Evolutionary conservation across 1,140 invertebrate species (phyloP).

Genomic region (Calephelis nemesis): DNA sequence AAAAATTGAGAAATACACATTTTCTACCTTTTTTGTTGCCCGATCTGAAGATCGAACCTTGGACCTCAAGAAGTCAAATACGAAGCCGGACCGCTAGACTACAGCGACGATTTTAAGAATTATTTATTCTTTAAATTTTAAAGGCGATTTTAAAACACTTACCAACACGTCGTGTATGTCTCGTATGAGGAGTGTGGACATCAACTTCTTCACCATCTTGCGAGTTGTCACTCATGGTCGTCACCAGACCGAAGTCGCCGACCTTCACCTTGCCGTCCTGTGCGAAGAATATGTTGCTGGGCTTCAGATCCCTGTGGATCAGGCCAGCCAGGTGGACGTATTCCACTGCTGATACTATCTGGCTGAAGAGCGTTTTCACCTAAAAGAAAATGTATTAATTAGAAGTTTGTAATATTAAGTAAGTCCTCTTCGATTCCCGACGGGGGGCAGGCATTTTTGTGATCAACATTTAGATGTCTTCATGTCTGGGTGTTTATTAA

Average conservation of each 20-base stretch:
- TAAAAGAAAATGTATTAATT: slow-evolving; percentile 33
- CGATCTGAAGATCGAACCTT: too few relatives aligned
- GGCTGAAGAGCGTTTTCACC: slow-evolving; percentile 90
- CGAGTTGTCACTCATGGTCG: slow-evolving; percentile 86
- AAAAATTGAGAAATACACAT: too few relatives aligned
- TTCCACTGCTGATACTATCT: slow-evolving; percentile 96
- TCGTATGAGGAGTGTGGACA: slow-evolving; percentile 40
- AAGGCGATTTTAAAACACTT: slow-evolving; percentile 31
- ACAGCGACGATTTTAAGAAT: too few relatives aligned
- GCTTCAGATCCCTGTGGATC: slow-evolving; percentile 97
- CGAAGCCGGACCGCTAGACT: too few relatives aligned
- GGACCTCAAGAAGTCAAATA: too few relatives aligned
- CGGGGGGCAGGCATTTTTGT: too few relatives aligned
- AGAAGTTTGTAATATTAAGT: not conserved
- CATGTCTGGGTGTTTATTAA: too few relatives aligned
- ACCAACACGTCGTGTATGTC: slow-evolving; percentile 81
- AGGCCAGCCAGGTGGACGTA: slow-evolving; percentile 95
- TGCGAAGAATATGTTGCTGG: slow-evolving; percentile 98
- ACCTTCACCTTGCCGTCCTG: slow-evolving; percentile 94
- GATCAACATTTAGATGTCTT: too few relatives aligned
- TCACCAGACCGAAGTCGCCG: slow-evolving; percentile 97
- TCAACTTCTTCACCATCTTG: slow-evolving; percentile 63
- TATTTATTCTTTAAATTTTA: too few relatives aligned
- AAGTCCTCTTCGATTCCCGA: too few relatives aligned
- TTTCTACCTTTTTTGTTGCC: too few relatives aligned